Percentiles rank a stretch among this genome's conserved stretches.
Conservation (phyloP, 64 coral and sea anemone genomes). For the Pocillopora verrucosa region DNA sequence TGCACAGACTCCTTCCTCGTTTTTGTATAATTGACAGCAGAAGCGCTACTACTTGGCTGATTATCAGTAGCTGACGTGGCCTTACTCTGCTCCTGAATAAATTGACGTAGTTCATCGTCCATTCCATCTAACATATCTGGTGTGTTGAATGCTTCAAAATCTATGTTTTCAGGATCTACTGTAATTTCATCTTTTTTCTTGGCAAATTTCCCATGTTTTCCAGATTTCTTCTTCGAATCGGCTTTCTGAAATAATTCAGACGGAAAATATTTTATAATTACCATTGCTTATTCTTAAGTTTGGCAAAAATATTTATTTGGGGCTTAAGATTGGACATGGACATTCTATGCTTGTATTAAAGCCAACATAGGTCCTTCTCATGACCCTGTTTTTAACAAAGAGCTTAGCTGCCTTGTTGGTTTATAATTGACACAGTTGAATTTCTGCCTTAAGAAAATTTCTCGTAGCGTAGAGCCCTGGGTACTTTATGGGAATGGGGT, state of each 20-base stretch:
- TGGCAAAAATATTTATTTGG: too few species aligned
- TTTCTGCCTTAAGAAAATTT: too few species aligned
- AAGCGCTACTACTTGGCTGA: neutral
- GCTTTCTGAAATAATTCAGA: constrained; percentile 60
- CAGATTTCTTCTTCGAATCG: constrained; percentile 57
- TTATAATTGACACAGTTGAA: too few species aligned
- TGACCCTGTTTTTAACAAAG: too few species aligned
- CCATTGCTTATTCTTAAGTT: neutral
- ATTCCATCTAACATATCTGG: constrained; percentile 86
- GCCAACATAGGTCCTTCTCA: too few species aligned
- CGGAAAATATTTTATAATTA: neutral
- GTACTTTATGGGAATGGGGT: too few species aligned
- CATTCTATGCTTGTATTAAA: too few species aligned
- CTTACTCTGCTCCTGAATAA: constrained; percentile 63
- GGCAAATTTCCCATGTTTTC: constrained; percentile 45
- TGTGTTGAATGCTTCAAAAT: constrained; percentile 86
- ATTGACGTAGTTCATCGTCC: constrained; percentile 83
- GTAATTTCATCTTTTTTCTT: constrained; percentile 58
- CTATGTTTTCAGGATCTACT: constrained; percentile 83
- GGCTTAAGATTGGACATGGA: too few species aligned
- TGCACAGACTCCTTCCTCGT: constrained; percentile 20
- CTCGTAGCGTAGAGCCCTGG: too few species aligned
- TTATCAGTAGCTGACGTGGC: neutral
- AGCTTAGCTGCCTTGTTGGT: too few species aligned
- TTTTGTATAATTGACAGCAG: neutral